Evolutionary conservation across 2,888 invertebrate genomes (phyloP), one percentile per base, ranked within the genome.

Genomic region (Tipula confusa): DNA sequence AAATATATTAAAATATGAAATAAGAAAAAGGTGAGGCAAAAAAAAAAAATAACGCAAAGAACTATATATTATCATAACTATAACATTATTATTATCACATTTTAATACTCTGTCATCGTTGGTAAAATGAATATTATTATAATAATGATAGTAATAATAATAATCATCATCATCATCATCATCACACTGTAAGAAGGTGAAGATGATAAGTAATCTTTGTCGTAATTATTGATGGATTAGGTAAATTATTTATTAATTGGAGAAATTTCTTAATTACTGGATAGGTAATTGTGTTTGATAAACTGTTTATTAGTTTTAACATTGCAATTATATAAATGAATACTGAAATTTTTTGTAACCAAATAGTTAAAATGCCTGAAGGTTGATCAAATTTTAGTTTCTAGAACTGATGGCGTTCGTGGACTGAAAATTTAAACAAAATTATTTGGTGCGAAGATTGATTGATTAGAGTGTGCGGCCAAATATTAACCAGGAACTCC

Each of bases 21-120:
- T 64, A 64, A 24, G 24, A 9, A 64, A 24, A 64, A 64, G 64
- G 64, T 64, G 64, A 64, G 64, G 64, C 64, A 64, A 64, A 4
- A 43, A 36, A 36, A n/a, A 36, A 36, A 9, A 33, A 33, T 7
- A 33, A 43, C n/a, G 15, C 15, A 64, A 64, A 43, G 24, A 64
- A 64, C 64, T 64, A 64, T 64, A 64, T 64, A 64, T 64, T 64
- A 64, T 64, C 64, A 64, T 64, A 64, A 64, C 64, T 64, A 64
- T 64, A 64, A 64, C 64, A 64, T 64, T 64, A 64, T 64, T 64
- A 64, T 64, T 64, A 64, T 64, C 64, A 64, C 64, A 64, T 64
- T 64, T 64, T 64, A 64, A 64, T 64, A 64, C 64, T 24, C 64
- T 64, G 64, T 64, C 64, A 64, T 64, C 64, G 64, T 24, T 24